phyloP scores from a whole-genome alignment of 1,140 invertebrate species.

The Diorhabda elongata region DNA sequence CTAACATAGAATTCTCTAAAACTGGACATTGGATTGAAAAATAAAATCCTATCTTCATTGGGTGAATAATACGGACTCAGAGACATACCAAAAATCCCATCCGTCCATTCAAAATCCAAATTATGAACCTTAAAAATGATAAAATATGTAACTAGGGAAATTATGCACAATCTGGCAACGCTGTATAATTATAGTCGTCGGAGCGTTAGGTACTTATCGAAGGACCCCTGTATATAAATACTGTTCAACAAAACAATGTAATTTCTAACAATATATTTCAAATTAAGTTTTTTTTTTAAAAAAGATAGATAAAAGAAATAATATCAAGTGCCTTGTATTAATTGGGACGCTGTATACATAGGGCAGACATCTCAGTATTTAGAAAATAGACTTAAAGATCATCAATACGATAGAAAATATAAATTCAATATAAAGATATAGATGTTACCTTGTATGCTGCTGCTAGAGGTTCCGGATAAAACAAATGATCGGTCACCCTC shows the following conservation, averaged over 20 bases:
- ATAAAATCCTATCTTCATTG: conserved; percentile 57
- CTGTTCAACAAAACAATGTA: too few relatives aligned
- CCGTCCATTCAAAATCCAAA: conserved; percentile 73
- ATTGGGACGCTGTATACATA: too few relatives aligned
- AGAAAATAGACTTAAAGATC: background rate
- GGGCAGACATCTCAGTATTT: too few relatives aligned
- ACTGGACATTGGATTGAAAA: conserved; percentile 77
- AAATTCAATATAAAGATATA: background rate
- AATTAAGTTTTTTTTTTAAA: too few relatives aligned
- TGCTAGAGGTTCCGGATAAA: conserved; percentile 71
- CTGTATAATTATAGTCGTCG: too few relatives aligned
- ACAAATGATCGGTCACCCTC: conserved; percentile 68
- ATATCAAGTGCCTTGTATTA: too few relatives aligned
- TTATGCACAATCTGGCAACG: too few relatives aligned
- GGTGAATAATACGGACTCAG: conserved; percentile 56
- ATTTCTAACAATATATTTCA: too few relatives aligned
- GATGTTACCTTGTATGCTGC: conserved; percentile 54
- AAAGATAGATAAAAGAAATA: too few relatives aligned
- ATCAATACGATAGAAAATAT: background rate
- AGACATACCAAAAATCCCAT: conserved; percentile 74
- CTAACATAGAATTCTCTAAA: conserved; percentile 69
- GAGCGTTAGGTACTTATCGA: too few relatives aligned
- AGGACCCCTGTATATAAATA: too few relatives aligned
- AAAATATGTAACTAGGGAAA: background rate
- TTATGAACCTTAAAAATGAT: conserved; percentile 51